Evolutionary conservation across 2,113 vertebrate species (phyloP).

Genomic region (Natator depressus): DNA sequence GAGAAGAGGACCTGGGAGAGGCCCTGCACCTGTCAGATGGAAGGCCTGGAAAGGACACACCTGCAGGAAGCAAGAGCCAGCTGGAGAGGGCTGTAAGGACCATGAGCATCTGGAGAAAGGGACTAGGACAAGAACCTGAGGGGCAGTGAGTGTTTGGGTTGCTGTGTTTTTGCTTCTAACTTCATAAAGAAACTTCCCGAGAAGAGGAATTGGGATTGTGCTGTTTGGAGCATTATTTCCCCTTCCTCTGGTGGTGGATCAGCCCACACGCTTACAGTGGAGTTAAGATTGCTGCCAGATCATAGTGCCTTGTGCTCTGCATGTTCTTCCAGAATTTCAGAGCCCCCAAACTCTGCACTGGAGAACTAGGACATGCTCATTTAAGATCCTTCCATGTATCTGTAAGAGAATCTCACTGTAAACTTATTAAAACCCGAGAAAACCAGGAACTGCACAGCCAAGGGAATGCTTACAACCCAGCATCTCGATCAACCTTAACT

Average conservation of each 20-base stretch:
- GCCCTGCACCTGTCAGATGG: neutral
- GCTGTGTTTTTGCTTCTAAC: neutral
- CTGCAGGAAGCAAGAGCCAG: neutral
- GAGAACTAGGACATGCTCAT: neutral
- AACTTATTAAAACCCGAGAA: neutral
- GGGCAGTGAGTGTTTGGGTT: neutral
- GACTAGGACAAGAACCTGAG: neutral
- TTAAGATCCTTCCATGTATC: neutral
- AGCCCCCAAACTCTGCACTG: neutral
- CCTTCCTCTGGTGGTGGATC: neutral
- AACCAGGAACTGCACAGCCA: neutral
- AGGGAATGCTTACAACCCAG: neutral
- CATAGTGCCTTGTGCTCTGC: neutral
- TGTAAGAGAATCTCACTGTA: neutral
- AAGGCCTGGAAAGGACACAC: neutral
- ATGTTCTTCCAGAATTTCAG: neutral
- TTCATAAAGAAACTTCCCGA: conserved; percentile 5
- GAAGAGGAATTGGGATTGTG: neutral
- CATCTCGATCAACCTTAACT: neutral
- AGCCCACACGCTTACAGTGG: neutral
- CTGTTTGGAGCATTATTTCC: neutral
- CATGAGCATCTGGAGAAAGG: neutral
- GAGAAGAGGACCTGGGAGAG: neutral
- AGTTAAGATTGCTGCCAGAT: neutral
- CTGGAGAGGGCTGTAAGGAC: neutral